These are phyloP conservation scores for Halictus rubicundus DNA, from an alignment of 1,140 invertebrate species.

Conservation along the genomic window DNA sequence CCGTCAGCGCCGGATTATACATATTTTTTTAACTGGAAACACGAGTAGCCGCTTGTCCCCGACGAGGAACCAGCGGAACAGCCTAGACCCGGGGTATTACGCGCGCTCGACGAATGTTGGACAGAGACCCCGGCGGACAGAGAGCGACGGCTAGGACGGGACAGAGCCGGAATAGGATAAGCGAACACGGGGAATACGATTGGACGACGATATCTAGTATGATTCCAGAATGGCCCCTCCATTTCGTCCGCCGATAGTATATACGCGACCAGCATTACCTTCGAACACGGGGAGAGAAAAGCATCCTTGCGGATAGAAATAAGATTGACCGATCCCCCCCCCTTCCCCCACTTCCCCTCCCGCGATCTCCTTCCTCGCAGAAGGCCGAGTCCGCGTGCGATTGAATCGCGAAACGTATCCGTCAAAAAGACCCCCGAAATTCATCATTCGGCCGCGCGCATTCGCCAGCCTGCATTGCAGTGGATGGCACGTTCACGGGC, in stretches of 20 bases:
- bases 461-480: neutral
- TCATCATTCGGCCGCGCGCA: constrained; percentile 8
- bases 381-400: constrained; percentile 29
- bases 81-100: constrained; percentile 50
- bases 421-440: constrained; percentile 35
- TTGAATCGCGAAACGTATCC: constrained; percentile 34
- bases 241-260: constrained; percentile 56
- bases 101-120: constrained; percentile 66
- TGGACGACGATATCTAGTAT: constrained; percentile 66
- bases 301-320: constrained; percentile 55
- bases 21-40: too few species aligned
- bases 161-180: constrained; percentile 64
- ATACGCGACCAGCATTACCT: constrained; percentile 60
- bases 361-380: too few species aligned
- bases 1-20: too few species aligned
- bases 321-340: constrained; percentile 46
- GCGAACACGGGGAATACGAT: constrained; percentile 64
- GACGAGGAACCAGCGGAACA: constrained; percentile 25
- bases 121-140: constrained; percentile 41
- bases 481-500: neutral
- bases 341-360: too few species aligned
- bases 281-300: constrained; percentile 29
- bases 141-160: constrained; percentile 34
- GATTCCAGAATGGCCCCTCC: constrained; percentile 61
- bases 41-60: neutral